phyloP scores from a whole-genome alignment of 2,113 vertebrate species.

The Hippocampus barbouri region DNA sequence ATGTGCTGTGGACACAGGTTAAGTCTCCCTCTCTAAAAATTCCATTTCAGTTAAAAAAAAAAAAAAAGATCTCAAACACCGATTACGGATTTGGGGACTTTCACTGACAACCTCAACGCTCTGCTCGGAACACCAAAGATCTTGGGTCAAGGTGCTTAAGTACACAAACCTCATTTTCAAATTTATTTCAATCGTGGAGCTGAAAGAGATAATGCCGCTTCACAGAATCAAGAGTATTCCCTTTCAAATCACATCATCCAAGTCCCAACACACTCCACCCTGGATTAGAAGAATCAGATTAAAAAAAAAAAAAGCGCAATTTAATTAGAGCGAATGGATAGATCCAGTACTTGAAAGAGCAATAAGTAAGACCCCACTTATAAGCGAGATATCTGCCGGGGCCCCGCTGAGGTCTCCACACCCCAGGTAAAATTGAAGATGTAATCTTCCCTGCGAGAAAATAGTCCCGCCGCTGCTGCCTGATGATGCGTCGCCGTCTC shows the following conservation, averaged over 20 bases:
- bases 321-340: constrained; percentile 79
- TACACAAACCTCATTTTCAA: constrained; percentile 72
- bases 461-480: constrained; percentile 59
- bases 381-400: constrained; percentile 66
- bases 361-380: constrained; percentile 76
- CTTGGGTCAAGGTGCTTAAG: constrained; percentile 63
- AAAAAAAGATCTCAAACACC: constrained; percentile 15
- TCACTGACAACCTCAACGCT: constrained; percentile 31
- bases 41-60: constrained; percentile 40
- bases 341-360: constrained; percentile 75
- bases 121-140: constrained; percentile 35
- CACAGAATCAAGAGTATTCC: constrained; percentile 72
- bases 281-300: constrained; percentile 78
- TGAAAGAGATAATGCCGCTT: constrained; percentile 70
- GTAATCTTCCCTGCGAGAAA: constrained; percentile 70
- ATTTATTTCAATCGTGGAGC: constrained; percentile 71
- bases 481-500: constrained; percentile 56
- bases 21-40: constrained; percentile 24
- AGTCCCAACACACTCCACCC: constrained; percentile 74
- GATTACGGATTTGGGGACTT: constrained; percentile 49
- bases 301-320: constrained; percentile 69
- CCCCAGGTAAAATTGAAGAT: constrained; percentile 76
- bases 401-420: constrained; percentile 65
- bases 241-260: constrained; percentile 77
- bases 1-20: constrained; percentile 7